phyloP scores from a whole-genome alignment of 2,113 vertebrate genomes.

The Oxygymnocypris stewartii region DNA sequence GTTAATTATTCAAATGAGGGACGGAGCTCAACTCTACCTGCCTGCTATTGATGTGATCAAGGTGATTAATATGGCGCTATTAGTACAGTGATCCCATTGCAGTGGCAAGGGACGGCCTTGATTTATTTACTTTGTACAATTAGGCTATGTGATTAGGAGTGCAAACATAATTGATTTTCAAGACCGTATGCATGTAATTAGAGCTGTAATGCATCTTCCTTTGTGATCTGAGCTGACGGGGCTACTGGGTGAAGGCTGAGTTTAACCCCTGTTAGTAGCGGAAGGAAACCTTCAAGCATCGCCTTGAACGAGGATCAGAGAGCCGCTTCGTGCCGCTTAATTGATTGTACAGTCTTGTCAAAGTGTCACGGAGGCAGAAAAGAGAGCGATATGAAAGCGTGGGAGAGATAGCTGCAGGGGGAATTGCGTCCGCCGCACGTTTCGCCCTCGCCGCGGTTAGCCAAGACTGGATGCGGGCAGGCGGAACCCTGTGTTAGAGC shows the following conservation, averaged over 20 bases:
- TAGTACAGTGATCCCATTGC: constrained; percentile 80
- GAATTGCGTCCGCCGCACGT: constrained; percentile 68
- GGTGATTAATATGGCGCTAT: constrained; percentile 73
- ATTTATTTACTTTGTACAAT: constrained; percentile 96
- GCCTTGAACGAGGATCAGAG: constrained; percentile 36
- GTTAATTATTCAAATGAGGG: constrained; percentile 80
- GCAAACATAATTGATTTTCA: constrained; percentile 92
- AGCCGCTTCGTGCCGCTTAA: constrained; percentile 65
- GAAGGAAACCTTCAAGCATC: constrained; percentile 44
- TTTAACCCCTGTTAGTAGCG: constrained; percentile 59
- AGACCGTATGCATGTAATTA: constrained; percentile 82
- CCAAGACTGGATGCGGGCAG: constrained; percentile 64
- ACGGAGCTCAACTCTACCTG: constrained; percentile 72
- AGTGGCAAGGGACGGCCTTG: constrained; percentile 81
- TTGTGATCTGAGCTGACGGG: constrained; percentile 75
- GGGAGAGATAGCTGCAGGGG: constrained; percentile 71
- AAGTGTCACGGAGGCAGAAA: constrained; percentile 47
- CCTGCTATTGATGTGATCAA: constrained; percentile 72
- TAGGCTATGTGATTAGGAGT: constrained; percentile 91
- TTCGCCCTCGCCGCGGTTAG: constrained; percentile 65
- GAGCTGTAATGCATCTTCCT: constrained; percentile 78
- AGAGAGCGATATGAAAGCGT: constrained; percentile 52
- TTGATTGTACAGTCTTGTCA: constrained; percentile 75
- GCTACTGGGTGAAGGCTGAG: constrained; percentile 52
- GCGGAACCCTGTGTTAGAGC: constrained; percentile 55